Evolutionary conservation across 2,797 vertebrate species (phyloP).

Genomic region (Scarus forsteni): DNA sequence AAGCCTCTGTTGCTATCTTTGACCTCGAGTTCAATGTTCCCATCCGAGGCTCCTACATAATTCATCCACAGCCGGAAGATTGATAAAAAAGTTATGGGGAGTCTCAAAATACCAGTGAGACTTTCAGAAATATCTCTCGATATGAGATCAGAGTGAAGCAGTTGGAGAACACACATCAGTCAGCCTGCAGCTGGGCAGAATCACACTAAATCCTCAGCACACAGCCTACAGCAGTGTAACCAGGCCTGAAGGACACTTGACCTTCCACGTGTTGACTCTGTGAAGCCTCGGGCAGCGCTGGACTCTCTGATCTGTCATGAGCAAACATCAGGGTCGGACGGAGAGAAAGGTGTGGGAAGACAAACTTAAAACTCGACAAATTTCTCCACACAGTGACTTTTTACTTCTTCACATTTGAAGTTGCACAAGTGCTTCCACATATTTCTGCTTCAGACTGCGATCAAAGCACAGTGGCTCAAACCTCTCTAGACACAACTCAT

Average conservation of each 20-base stretch:
- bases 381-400: background rate
- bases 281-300: background rate
- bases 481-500: too few species aligned
- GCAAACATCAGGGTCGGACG: background rate
- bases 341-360: background rate
- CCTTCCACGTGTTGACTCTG: constrained; percentile 4
- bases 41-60: constrained; percentile 29
- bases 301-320: constrained; percentile 10
- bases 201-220: background rate
- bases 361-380: background rate
- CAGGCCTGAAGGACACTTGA: constrained; percentile 29
- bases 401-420: background rate
- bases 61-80: constrained; percentile 31
- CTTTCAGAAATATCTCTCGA: constrained; percentile 22
- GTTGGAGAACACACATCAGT: background rate
- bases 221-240: constrained; percentile 8
- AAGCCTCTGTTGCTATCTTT: background rate
- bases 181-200: background rate
- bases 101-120: constrained; percentile 42
- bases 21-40: constrained; percentile 24
- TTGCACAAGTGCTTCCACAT: background rate
- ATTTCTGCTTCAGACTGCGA: background rate
- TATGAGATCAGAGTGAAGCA: constrained; percentile 10
- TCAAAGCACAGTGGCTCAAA: too few species aligned
- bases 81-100: constrained; percentile 32